Conservation (phyloP, 2,888 invertebrate species). For the Augiades crinisus region DNA sequence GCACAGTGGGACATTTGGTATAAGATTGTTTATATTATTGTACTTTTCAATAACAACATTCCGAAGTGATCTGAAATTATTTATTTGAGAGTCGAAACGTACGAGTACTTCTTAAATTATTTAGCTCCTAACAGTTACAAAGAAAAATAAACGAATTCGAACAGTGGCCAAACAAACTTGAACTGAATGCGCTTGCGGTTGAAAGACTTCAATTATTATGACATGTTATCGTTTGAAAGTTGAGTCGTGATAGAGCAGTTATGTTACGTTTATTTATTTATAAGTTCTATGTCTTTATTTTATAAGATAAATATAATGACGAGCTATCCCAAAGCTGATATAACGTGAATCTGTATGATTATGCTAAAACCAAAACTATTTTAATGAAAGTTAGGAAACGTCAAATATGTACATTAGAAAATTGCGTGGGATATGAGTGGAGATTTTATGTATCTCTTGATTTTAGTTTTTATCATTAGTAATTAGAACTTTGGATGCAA, state of each 20-base stretch:
- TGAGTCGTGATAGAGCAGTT: conserved; percentile 15
- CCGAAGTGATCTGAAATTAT: conserved; percentile 12
- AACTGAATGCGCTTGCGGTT: not conserved
- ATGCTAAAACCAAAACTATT: not conserved
- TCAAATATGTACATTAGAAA: too few species aligned
- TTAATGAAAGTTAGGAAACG: too few species aligned
- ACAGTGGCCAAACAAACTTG: conserved; percentile 4
- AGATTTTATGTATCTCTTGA: too few species aligned
- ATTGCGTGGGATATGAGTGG: too few species aligned
- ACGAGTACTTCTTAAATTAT: conserved; percentile 11
- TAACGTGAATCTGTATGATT: not conserved
- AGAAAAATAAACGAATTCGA: conserved; percentile 11
- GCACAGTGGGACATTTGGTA: conserved; percentile 16
- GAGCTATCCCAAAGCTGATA: not conserved
- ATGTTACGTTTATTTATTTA: conserved; percentile 10
- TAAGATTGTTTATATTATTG: conserved; percentile 20
- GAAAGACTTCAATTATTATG: conserved; percentile 18
- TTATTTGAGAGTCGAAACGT: conserved; percentile 9
- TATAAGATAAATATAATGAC: not conserved
- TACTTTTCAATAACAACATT: conserved; percentile 21
- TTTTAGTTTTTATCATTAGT: too few species aligned
- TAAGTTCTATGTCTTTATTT: not conserved
- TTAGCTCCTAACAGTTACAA: conserved; percentile 11
- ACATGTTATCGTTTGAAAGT: conserved; percentile 17
- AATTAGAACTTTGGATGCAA: too few species aligned